Evolutionary conservation across 2,797 vertebrate genomes (phyloP).

Genomic region (Liasis olivaceus): DNA sequence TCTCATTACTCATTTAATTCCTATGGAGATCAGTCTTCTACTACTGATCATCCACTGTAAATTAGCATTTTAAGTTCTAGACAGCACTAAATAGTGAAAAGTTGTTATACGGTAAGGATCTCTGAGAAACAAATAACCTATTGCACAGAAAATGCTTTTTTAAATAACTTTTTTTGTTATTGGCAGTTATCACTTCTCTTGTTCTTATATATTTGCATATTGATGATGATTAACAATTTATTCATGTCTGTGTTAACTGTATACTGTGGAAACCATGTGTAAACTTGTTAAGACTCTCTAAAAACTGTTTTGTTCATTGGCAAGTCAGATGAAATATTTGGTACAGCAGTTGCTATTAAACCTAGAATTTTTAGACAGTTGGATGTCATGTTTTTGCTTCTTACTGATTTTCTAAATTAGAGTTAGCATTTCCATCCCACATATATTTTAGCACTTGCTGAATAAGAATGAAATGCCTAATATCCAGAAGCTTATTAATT

Average conservation of each 20-base stretch:
- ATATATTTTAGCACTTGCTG: not conserved
- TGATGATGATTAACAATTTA: slow-evolving; percentile 2
- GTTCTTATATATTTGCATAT: not conserved
- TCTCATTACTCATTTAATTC: not conserved
- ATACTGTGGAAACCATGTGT: not conserved
- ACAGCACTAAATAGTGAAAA: not conserved
- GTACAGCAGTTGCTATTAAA: slow-evolving; percentile 12
- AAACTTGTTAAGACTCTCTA: slow-evolving; percentile 4
- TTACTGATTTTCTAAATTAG: not conserved
- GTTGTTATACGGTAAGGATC: not conserved
- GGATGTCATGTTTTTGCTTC: not conserved
- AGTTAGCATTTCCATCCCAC: not conserved
- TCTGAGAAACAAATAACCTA: not conserved
- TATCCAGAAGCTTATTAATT: not conserved
- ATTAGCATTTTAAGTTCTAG: not conserved
- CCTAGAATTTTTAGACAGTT: slow-evolving; percentile 9
- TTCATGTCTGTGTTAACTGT: not conserved
- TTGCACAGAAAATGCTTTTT: not conserved
- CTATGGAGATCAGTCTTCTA: not conserved
- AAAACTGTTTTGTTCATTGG: not conserved
- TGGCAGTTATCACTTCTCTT: not conserved
- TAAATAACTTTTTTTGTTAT: not conserved
- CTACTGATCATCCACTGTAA: not conserved
- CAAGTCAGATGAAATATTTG: slow-evolving; percentile 9
- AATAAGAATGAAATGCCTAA: not conserved